These are phyloP conservation scores for Auanema sp. DNA, from an alignment of 2,888 invertebrate genomes.

Conservation along the genomic window DNA sequence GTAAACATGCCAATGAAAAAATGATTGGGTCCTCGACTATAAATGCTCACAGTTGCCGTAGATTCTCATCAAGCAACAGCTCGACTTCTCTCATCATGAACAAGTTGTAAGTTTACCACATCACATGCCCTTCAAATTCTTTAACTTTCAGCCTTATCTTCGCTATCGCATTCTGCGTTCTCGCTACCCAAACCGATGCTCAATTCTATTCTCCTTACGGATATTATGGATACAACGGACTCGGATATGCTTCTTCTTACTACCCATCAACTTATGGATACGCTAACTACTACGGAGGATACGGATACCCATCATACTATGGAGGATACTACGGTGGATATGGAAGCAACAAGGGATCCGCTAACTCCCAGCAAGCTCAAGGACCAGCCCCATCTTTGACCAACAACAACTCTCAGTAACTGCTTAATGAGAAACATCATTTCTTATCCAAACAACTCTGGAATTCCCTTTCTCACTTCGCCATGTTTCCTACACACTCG, in stretches of 20 bases:
- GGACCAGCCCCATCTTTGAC: not conserved
- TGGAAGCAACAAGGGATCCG: too few relatives aligned
- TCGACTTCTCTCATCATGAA: too few relatives aligned
- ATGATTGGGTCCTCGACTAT: too few relatives aligned
- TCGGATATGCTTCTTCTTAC: not conserved
- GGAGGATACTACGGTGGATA: too few relatives aligned
- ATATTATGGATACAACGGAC: not conserved
- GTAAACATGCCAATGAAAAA: too few relatives aligned
- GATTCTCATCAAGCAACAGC: too few relatives aligned
- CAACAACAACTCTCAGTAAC: conserved; percentile 1
- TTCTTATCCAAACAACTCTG: not conserved
- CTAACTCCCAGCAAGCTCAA: not conserved
- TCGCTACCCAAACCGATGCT: not conserved
- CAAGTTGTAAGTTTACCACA: not conserved
- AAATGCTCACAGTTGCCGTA: too few relatives aligned
- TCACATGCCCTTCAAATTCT: too few relatives aligned
- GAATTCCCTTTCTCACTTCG: not conserved
- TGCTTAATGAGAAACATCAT: not conserved
- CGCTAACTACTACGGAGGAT: conserved; percentile 1
- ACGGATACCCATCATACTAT: conserved; percentile 4
- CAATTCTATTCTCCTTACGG: not conserved
- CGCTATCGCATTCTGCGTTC: not conserved
- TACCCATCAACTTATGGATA: not conserved
- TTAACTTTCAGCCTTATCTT: conserved; percentile 1
- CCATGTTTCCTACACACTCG: not conserved